A percentile compares a stretch with the other conserved stretches of the same genome.
Evolutionary conservation across 2,888 invertebrate species (phyloP).

Genomic region (Calliopum simillimum): DNA sequence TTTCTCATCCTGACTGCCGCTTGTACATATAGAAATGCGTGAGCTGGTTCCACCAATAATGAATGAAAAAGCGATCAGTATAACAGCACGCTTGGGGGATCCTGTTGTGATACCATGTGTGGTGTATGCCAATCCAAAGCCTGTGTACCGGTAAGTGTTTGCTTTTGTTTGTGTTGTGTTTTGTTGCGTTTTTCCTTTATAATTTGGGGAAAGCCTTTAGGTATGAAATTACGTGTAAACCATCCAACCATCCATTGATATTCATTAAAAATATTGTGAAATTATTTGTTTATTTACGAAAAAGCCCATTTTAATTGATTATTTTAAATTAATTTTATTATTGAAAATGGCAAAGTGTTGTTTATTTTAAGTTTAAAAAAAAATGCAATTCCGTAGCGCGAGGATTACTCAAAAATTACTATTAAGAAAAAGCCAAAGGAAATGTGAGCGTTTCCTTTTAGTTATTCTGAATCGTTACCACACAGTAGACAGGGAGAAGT

Average conservation of each 20-base stretch:
- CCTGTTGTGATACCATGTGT: conserved; percentile 73
- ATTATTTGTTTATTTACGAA: background rate
- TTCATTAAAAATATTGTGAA: conserved; percentile 1
- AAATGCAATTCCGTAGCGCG: too few species aligned
- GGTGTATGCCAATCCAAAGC: conserved; percentile 73
- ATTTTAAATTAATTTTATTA: too few species aligned
- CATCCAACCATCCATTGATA: conserved; percentile 24
- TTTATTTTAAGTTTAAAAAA: too few species aligned
- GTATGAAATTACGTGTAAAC: background rate
- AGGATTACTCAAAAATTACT: too few species aligned
- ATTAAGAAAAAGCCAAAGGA: too few species aligned
- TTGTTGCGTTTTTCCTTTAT: conserved; percentile 1
- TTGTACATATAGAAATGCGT: conserved; percentile 66
- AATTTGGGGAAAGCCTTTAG: background rate
- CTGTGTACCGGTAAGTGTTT: conserved; percentile 70
- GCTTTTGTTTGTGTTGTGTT: conserved; percentile 1
- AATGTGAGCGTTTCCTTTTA: too few species aligned
- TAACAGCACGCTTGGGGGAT: conserved; percentile 69
- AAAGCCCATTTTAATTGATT: too few species aligned
- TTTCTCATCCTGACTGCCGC: conserved; percentile 8
- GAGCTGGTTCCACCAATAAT: conserved; percentile 72
- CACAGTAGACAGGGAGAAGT: too few species aligned
- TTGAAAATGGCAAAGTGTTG: too few species aligned
- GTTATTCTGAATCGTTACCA: too few species aligned
- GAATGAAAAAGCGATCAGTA: conserved; percentile 69